Base-by-base conservation (phyloP, 2,113 vertebrate species). In the Herpetotheres cachinnans region DNA sequence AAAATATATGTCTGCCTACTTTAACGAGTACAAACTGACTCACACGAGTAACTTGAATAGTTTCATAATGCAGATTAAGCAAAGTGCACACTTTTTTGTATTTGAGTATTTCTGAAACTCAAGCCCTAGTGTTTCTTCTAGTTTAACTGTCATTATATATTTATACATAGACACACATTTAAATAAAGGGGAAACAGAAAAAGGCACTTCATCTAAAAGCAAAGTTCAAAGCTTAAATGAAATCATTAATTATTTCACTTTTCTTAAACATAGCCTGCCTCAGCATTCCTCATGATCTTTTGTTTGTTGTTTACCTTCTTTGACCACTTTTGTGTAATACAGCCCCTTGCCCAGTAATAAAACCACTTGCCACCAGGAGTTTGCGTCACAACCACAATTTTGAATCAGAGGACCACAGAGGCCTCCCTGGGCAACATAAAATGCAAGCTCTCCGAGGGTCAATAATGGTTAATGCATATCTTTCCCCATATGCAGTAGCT, bases 181-280 rank as follows among this genome's bases (percentile, higher is more conserved):
- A 95, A 95, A 95, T 94, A 95, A 92, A 93, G 74, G 29, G 17
- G 59, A 55, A 96, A 77, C 15, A 50, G 49, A 84, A 93, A 52
- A 84, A 80, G 70, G 65, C 55, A 69, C 69, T 95, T 82, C 5
- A 73, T 79, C 91, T 89, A 84, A 93, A 91, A 95, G 63, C 62
- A 76, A 93, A 92, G 17, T 30, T 89, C 59, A 65, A 91, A 70
- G 62, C 58, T 72, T 73, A 82, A 74, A 72, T 71, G 5, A 89
- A 94, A 90, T 84, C 30, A 17, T 11, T 86, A 12, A 30, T 69
- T 36, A 42, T 25, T 81, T 52, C 26, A 24, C 10, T 73, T 90
- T 71, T 54, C 34, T 59, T 56, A 81, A 77, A 16, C 9, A 9
- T 14, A 88, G 56, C 46, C 56, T 82, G 56, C 61, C 66, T 91